A percentile compares a stretch with the other conserved stretches of the same genome.
phyloP scores from a whole-genome alignment of 2,797 vertebrate species.

The Melanotaenia pygmaea region DNA sequence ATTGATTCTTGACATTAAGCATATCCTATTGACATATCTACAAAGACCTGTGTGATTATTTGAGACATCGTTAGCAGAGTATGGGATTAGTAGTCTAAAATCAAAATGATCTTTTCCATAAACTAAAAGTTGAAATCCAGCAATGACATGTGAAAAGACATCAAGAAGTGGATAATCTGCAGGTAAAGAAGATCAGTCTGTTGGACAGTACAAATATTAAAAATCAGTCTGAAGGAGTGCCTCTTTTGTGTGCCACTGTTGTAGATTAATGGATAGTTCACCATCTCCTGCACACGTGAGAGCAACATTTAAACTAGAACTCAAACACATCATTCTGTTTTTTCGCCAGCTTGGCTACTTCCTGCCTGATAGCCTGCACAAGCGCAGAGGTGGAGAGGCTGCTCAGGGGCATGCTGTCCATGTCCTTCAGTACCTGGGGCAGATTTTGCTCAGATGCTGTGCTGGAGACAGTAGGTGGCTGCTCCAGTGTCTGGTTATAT shows the following conservation, averaged over 20 bases:
- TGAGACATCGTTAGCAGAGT: constrained; percentile 66
- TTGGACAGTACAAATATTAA: constrained; percentile 78
- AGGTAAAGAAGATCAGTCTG: constrained; percentile 61
- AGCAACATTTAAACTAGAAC: constrained; percentile 86
- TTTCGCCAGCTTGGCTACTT: constrained; percentile 97
- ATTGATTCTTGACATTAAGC: constrained; percentile 40
- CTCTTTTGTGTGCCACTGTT: constrained; percentile 39
- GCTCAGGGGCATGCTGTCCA: constrained; percentile 88
- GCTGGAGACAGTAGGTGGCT: constrained; percentile 74
- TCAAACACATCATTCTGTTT: constrained; percentile 98
- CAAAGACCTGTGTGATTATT: constrained; percentile 63
- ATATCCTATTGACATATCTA: constrained; percentile 69
- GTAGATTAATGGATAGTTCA: constrained; percentile 33
- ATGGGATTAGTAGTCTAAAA: constrained; percentile 13
- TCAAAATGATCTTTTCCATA: constrained; percentile 39
- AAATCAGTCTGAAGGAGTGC: constrained; percentile 67
- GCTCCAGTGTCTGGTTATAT: constrained; percentile 90
- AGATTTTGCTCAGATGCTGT: constrained; percentile 90
- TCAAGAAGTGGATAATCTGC: constrained; percentile 42
- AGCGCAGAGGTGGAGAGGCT: constrained; percentile 96
- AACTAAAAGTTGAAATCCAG: constrained; percentile 60
- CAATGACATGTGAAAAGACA: constrained; percentile 55
- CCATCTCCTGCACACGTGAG: constrained; percentile 38
- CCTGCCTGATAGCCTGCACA: constrained; percentile 95
- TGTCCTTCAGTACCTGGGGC: constrained; percentile 81